Evolutionary conservation across 2,113 vertebrate species (phyloP), one percentile per base, ranked within the genome.

Genomic region (Platysternon megacephalum): DNA sequence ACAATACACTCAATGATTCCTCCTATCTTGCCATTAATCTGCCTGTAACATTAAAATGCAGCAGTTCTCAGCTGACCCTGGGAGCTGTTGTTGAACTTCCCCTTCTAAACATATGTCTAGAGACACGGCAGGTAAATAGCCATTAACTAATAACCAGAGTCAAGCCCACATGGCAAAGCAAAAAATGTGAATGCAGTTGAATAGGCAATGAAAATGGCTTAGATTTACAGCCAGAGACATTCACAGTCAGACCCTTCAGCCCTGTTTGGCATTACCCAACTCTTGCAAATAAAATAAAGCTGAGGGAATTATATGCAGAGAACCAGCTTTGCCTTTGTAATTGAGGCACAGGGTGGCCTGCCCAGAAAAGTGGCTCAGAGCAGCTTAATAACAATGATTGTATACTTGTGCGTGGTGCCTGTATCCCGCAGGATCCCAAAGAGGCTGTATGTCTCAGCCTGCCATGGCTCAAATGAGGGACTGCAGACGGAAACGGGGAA

Each of bases 11-110:
- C 28, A 6, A 9, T 39, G n/a, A 22, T 21, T 72, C n/a, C 35
- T 68, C 17, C 65, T 72, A 21, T 39, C 65, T 28, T 78, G 42
- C 74, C 42, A 44, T 76, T 76, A 44, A 76, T 76, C 22, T 76
- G 39, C 74, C 22, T 13, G 42, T 29, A 44, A 78, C 26, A 26
- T 48, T 22, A 26, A 49, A 51, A 49, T 49, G 22, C 83, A 85
- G 61, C 35, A 8, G 21, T 14, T 85, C n/a, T 49, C 32, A 8
- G 21, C 21, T 49, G 58, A 68, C 92, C 92, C 89, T 90, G 92
- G 86, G 90, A 90, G 93, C 84, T 94, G 68, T 79, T 68, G 81
- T 42, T 95, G 93, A 92, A 91, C 19, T 86, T 97, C 90, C 21
- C 46, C 44, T 87, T 84, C 35, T 35, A 92, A 88, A 91, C 78